Evolutionary conservation across 2,113 vertebrate genomes (phyloP).

Genomic region (Neodontobutis hainanensis): DNA sequence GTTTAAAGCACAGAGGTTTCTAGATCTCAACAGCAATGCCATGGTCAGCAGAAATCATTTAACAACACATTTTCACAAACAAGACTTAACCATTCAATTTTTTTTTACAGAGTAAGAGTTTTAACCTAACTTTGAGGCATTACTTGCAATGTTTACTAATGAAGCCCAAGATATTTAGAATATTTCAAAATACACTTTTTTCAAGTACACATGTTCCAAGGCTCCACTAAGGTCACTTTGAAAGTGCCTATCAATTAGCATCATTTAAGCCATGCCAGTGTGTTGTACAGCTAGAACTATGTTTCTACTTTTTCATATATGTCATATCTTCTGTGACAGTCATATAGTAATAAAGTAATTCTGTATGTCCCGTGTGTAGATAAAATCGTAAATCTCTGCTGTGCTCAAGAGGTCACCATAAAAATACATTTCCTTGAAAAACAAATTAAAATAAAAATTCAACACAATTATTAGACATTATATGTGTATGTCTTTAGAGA

Average conservation of each 20-base stretch:
- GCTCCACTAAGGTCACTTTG: conserved; percentile 27
- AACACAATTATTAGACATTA: not conserved
- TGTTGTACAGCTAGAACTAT: not conserved
- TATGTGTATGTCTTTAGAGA: not conserved
- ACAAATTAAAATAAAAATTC: not conserved
- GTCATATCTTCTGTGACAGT: too few species aligned
- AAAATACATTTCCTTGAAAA: not conserved
- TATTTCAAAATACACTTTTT: conserved; percentile 10
- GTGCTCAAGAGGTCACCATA: not conserved
- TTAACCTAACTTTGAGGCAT: conserved; percentile 31
- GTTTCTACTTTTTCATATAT: too few species aligned
- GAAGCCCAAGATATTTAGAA: conserved; percentile 10
- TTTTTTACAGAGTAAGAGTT: not conserved
- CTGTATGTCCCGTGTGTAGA: not conserved
- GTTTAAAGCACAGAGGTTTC: conserved; percentile 10
- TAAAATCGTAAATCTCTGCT: not conserved
- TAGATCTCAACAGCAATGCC: not conserved
- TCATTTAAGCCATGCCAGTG: not conserved
- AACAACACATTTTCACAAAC: conserved; percentile 11
- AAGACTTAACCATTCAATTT: not conserved
- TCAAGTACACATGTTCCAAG: conserved; percentile 53
- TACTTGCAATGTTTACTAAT: conserved; percentile 15
- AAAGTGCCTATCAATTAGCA: not conserved
- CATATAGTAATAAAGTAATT: too few species aligned
- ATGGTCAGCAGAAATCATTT: not conserved